Evolutionary conservation across 2,888 invertebrate species (phyloP), one percentile per base, ranked within the genome.

Genomic region (Pammene aurita): DNA sequence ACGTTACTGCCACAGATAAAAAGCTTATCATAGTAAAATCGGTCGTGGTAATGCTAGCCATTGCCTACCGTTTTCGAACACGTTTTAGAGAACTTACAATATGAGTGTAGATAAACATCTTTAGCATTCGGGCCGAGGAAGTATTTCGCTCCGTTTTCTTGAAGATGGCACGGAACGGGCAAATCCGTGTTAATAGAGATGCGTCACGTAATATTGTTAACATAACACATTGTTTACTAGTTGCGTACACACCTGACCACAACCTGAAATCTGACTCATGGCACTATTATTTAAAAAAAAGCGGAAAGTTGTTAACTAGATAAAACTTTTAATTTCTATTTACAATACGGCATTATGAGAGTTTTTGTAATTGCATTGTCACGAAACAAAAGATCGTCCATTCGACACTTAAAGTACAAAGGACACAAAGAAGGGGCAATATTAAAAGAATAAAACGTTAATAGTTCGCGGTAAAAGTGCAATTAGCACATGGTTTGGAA

Each of bases 281-380:
- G 35, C 42, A 35, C 55, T 54, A 55, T 57, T 67, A 42, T 42
- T 10, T 0, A 18, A 52, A 16, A 55, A 26, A 52, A 55, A 62
- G 38, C 52, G 52, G 54, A 60, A 56, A 62, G 46, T 61, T 54
- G 56, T 42, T 52, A 57, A 63, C 35, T n/a, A 64, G 58, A 60
- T 65, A 69, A 69, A 60, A 68, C 16, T 63, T 60, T 71, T 58
- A 62, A 69, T 73, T 67, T 57, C 38, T 64, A n/a, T 69, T 72
- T 46, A 69, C 68, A 62, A 67, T 70, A 44, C 18, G 44, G 66
- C 60, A 72, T 67, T 64, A 63, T 71, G 44, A 26, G 26, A 7
- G 54, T 58, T 48, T 69, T 72, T 72, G 67, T 67, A 26, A 68
- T 67, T 68, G 68, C 71, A 70, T 73, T 72, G 72, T 55, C 67